Base-by-base conservation (phyloP, 2,888 invertebrate species). In the Bugulina stolonifera region DNA sequence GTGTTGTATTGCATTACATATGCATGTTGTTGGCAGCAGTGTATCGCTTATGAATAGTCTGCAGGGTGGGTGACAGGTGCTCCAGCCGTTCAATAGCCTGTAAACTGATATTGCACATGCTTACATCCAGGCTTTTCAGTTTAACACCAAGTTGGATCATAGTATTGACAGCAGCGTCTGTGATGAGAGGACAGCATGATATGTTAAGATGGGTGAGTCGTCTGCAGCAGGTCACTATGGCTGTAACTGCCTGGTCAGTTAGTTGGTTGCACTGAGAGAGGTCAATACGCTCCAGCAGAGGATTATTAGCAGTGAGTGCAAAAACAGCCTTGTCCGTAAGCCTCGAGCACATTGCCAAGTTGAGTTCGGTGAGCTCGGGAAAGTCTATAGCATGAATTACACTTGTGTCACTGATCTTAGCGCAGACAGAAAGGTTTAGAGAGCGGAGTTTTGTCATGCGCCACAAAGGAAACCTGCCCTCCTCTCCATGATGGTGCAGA, bases 371-470 rank as follows among this genome's bases (percentile, higher is more conserved):
- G 5, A 91, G 84, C 81, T 90, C 90, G 71, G 87, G 86, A 78
- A 90, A 90, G 74, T 87, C 87, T 75, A 91, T 87, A 54, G 90
- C 89, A 77, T 90, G 89, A 74, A 88, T 89, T 14, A 91, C 80
- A 75, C 91, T 90, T 0, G 90, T 88, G 82, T 91, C 91, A 25
- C 90, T 89, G 72, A 91, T 89, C 81, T 88, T 88, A 76, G 89
- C 89, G 79, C 91, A 91, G 0, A 89, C 88, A 73, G 89, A 88
- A 23, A 91, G 84, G 79, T 91, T 89, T 3, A 91, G 84, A 69
- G 87, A 86, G 73, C 84, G 86, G 1, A 91, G 85, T 35, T 80
- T 79, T 72, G 75, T 72, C 72, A 83, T 75, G 73, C 79, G 78
- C 32, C 74, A 73, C 18, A 54, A 3, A 5, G 70, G 70, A 43